phyloP scores from a whole-genome alignment of 2,797 vertebrate species.

The Lepilemur ruficaudatus region DNA sequence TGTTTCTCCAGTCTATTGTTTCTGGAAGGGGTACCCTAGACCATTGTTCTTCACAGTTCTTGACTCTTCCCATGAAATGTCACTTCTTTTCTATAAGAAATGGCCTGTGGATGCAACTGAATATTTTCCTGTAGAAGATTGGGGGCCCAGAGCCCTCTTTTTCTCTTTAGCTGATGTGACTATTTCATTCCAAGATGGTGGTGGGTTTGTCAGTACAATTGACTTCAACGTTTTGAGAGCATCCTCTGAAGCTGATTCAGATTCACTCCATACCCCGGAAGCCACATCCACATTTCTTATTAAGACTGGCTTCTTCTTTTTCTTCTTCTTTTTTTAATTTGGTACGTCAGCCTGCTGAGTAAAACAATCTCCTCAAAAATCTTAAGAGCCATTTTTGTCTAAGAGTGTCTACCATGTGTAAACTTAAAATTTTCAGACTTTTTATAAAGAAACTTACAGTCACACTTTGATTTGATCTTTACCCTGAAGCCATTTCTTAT shows the following conservation, averaged over 20 bases:
- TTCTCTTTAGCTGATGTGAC: background rate
- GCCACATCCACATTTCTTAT: background rate
- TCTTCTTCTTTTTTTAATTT: background rate
- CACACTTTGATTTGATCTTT: constrained; percentile 16
- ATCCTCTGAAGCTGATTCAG: background rate
- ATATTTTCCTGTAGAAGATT: background rate
- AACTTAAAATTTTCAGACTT: constrained; percentile 32
- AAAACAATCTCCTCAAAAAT: background rate
- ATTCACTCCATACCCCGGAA: background rate
- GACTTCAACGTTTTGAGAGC: constrained; percentile 7
- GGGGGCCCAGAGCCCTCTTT: background rate
- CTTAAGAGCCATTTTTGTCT: background rate
- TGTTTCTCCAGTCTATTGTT: background rate
- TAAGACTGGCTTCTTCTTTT: background rate
- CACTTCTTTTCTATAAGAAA: background rate
- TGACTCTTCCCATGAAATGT: background rate
- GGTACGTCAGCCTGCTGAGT: background rate
- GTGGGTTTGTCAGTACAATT: background rate
- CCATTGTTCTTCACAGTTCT: background rate
- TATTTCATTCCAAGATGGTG: background rate
- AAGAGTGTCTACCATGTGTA: background rate
- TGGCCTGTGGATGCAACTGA: background rate
- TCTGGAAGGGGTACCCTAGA: background rate
- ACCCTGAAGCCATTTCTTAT: constrained; percentile 26
- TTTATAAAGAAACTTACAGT: constrained; percentile 5